Conservation (phyloP, 2,888 invertebrate genomes). For the Scaptomyza reducta region DNA sequence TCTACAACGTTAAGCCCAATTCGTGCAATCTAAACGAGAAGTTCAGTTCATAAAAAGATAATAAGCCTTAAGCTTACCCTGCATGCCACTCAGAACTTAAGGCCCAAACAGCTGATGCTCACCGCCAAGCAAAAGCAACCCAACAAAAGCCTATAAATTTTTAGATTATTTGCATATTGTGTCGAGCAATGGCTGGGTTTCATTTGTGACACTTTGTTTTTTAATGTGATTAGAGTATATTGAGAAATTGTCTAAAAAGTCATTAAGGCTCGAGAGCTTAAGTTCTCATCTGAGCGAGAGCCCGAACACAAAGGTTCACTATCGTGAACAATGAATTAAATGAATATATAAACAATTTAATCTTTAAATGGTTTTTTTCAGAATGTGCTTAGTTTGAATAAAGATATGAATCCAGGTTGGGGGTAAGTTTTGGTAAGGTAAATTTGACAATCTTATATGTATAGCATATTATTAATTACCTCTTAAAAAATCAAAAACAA, state of each 20-base stretch:
- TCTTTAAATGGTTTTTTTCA: not conserved
- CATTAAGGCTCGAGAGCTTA: not conserved
- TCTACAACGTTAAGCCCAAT: slow-evolving; percentile 51
- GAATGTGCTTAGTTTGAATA: no score
- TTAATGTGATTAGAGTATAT: not conserved
- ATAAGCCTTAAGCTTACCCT: slow-evolving; percentile 72
- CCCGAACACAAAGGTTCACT: not conserved
- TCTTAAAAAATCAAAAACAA: no score
- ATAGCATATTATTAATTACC: no score
- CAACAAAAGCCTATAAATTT: slow-evolving; percentile 80
- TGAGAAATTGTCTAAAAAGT: not conserved
- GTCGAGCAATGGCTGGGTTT: slow-evolving; percentile 44
- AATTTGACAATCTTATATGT: no score
- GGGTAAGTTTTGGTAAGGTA: no score
- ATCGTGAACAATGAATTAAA: not conserved
- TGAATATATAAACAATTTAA: not conserved
- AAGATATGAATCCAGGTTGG: no score
- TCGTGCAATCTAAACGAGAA: slow-evolving; percentile 37
- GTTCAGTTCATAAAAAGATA: slow-evolving; percentile 77
- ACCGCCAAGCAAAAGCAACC: slow-evolving; percentile 13
- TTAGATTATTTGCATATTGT: slow-evolving; percentile 83
- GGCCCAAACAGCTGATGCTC: slow-evolving; percentile 53
- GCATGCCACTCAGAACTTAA: slow-evolving; percentile 66
- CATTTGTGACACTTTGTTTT: slow-evolving; percentile 12
- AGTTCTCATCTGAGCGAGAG: not conserved